Evolutionary conservation across 2,797 vertebrate species (phyloP).

Genomic region (Salarias fasciatus): DNA sequence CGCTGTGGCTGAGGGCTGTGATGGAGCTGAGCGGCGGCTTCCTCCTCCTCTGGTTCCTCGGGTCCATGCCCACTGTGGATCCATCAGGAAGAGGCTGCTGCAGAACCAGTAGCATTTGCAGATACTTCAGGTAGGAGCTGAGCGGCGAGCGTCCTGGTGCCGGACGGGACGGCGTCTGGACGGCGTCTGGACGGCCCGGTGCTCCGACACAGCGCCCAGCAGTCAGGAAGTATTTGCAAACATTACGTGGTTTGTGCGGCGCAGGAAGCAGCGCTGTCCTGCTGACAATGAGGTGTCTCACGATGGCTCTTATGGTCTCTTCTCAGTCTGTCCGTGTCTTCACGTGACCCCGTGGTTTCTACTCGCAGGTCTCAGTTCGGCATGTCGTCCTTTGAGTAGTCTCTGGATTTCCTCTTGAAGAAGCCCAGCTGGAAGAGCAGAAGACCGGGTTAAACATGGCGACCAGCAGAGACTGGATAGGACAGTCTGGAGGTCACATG

Average conservation of each 20-base stretch:
- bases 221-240: slow-evolving; percentile 42
- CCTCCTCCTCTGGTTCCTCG: slow-evolving; percentile 19
- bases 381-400: slow-evolving; percentile 89
- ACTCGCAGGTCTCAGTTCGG: slow-evolving; percentile 62
- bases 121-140: slow-evolving; percentile 12
- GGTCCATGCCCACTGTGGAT: not conserved
- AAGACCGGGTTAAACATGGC: slow-evolving; percentile 27
- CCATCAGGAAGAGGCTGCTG: slow-evolving; percentile 11
- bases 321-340: slow-evolving; percentile 39
- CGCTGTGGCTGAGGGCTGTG: too few relatives aligned
- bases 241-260: slow-evolving; percentile 29
- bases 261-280: slow-evolving; percentile 26
- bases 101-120: slow-evolving; percentile 37
- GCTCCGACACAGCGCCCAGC: not conserved
- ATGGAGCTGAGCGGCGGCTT: slow-evolving; percentile 32
- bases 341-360: slow-evolving; percentile 43
- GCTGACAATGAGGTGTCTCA: slow-evolving; percentile 50
- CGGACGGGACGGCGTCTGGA: not conserved
- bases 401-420: slow-evolving; percentile 94
- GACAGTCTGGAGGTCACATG: not conserved
- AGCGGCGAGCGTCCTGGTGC: slow-evolving; percentile 20
- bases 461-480: too few relatives aligned
- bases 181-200: not conserved
- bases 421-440: slow-evolving; percentile 89
- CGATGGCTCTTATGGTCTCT: slow-evolving; percentile 46